Evolutionary conservation across 2,888 invertebrate species (phyloP).

Genomic region (Parthenolecanium corni): DNA sequence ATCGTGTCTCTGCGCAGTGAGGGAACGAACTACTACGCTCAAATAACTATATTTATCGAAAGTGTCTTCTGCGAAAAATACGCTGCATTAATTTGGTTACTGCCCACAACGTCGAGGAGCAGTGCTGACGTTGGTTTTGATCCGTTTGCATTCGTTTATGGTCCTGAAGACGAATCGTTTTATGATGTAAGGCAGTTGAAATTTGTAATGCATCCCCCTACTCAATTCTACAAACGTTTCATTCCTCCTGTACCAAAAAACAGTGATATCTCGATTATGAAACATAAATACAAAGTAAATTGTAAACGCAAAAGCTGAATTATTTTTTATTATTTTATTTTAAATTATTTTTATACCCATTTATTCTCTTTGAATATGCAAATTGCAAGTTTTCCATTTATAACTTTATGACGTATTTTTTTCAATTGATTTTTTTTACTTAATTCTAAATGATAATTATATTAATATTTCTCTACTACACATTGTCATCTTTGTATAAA

Average conservation of each 20-base stretch:
- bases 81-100: slow-evolving; percentile 21
- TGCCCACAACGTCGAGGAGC: neutral
- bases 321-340: too few relatives aligned
- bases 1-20: slow-evolving; percentile 13
- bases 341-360: too few relatives aligned
- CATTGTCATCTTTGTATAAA: too few relatives aligned
- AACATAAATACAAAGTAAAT: slow-evolving; percentile 1
- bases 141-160: slow-evolving; percentile 13
- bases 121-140: neutral
- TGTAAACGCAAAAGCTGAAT: slow-evolving; percentile 5
- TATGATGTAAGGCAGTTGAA: slow-evolving; percentile 4
- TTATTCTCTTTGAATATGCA: too few relatives aligned
- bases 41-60: slow-evolving; percentile 17
- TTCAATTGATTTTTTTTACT: too few relatives aligned
- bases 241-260: slow-evolving; percentile 13
- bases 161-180: slow-evolving; percentile 23
- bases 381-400: too few relatives aligned
- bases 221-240: slow-evolving; percentile 10
- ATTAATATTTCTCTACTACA: too few relatives aligned
- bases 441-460: too few relatives aligned
- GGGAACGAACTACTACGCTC: slow-evolving; percentile 2
- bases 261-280: slow-evolving; percentile 1
- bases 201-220: slow-evolving; percentile 23
- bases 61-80: slow-evolving; percentile 21
- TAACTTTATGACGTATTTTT: too few relatives aligned